Base-by-base conservation (phyloP, 2,113 vertebrate genomes). In the Noturus placidus region DNA sequence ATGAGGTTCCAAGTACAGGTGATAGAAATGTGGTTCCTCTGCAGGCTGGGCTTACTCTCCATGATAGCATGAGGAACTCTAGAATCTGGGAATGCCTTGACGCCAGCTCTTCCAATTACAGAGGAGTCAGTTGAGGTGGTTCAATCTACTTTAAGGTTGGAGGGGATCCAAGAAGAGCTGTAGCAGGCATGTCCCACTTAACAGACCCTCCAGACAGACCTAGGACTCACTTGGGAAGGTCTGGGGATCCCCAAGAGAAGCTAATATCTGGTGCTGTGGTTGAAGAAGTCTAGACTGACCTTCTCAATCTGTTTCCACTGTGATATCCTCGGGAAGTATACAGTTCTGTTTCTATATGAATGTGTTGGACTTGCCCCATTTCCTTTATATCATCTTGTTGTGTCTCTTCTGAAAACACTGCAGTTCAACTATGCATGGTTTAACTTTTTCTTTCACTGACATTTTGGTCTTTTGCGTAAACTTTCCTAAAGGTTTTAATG, bases 401-500 rank as follows among this genome's bases (percentile, higher is more conserved):
- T 20, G 9, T 35, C 30, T 56, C 50, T 56, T 79, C 50, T 33
- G n/a, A 17, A 80, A 11, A 57, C 54, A 80, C 78, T 14, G 52
- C 78, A 35, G n/a, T 79, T 79, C 17, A 79, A 19, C 52, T 27
- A 50, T 17, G 33, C 38, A 46, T 54, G 6, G 27, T 67, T 69
- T 54, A 65, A 11, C 82, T 35, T 70, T 70, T 83, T 17, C 33
- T 76, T 54, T 30, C 5, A 15, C 76, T 78, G 76, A 78, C 76
- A 78, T 78, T 82, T 22, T 82, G 79, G 70, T 33, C 69, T 67
- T 56, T 56, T n/a, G 5, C 57, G 54, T 79, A 52, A 54, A 57
- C 38, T 14, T 76, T 63, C 22, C 8, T 42, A 76, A 85, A 74
- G 15, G 5, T 76, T 76, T 76, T 57, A 59, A 74, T 76, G 69